Evolutionary conservation across 2,113 vertebrate species (phyloP), one percentile per base, ranked within the genome.

Genomic region (Rhodinocichla rosea): DNA sequence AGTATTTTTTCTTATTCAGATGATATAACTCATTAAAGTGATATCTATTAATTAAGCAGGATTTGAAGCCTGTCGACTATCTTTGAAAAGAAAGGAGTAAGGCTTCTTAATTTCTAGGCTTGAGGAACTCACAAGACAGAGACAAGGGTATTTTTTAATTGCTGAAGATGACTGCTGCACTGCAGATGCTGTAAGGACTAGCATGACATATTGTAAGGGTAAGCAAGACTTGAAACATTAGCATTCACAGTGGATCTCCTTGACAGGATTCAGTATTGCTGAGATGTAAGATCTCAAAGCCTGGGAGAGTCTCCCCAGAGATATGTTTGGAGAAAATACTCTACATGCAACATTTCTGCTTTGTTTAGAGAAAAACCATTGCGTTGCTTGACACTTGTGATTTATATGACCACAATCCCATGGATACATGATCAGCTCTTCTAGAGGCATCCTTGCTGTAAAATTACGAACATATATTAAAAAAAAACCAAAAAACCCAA

Each of bases 341-440:
- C 39, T 80, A 18, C 65, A 47, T 63, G 47, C 49, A 86, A 55
- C 42, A 15, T 60, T 94, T 78, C 20, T 67, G 53, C 68, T 95
- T 94, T 89, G 37, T 89, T 96, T 92, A 79, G 71, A 67, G 55
- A 81, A 91, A 78, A 94, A 89, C 2, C 12, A 64, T 74, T 65
- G 50, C 33, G 70, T 73, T 62, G 19, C 90, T 63, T 89, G 73
- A 45, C 35, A 45, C 21, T 44, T 76, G 15, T 82, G 50, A 92
- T 83, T 89, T 87, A 83, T 91, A 53, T 37, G 33, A 70, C 87
- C 71, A 49, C 17, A 83, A 9, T 42, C 15, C 69, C 60, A 69
- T 28, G 74, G 65, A 60, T 76, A 89, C 55, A 35, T 52, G 30
- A 67, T 49, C 49, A 73, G 35, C 39, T 82, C 56, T 95, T 94